A percentile compares a stretch with the other conserved stretches of the same genome.
Evolutionary conservation across 2,797 vertebrate genomes (phyloP).

Genomic region (Arvicola amphibius): DNA sequence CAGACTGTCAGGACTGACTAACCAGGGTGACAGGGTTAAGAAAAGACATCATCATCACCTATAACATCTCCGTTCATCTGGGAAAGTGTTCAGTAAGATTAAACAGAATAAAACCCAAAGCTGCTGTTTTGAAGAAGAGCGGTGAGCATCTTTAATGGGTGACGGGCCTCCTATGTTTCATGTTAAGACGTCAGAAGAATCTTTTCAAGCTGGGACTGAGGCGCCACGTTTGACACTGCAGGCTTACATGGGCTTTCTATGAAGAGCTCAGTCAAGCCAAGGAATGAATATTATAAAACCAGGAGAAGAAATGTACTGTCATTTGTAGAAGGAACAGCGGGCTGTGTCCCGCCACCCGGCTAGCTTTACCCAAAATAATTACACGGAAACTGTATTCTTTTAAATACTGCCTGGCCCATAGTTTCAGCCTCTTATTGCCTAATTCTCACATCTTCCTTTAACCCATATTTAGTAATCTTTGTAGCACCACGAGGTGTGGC

Average conservation of each 20-base stretch:
- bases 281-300: background rate
- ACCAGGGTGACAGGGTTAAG: background rate
- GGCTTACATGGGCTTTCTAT: background rate
- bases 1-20: background rate
- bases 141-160: background rate
- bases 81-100: background rate
- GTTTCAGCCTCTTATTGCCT: too few species aligned
- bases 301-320: constrained; percentile 21
- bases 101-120: background rate
- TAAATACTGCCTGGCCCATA: too few species aligned
- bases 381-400: too few species aligned
- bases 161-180: background rate
- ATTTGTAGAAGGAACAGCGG: too few species aligned
- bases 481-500: too few species aligned
- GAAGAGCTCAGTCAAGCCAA: background rate
- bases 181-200: accelerated
- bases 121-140: background rate
- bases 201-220: background rate
- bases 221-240: background rate
- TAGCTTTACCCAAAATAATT: too few species aligned
- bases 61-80: constrained; percentile 18
- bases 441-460: too few species aligned
- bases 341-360: too few species aligned
- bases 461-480: too few species aligned
- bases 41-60: background rate